A percentile compares a stretch with the other conserved stretches of the same genome.
Conservation (phyloP, 1,140 invertebrate genomes). For the Megalonaias nervosa region DNA sequence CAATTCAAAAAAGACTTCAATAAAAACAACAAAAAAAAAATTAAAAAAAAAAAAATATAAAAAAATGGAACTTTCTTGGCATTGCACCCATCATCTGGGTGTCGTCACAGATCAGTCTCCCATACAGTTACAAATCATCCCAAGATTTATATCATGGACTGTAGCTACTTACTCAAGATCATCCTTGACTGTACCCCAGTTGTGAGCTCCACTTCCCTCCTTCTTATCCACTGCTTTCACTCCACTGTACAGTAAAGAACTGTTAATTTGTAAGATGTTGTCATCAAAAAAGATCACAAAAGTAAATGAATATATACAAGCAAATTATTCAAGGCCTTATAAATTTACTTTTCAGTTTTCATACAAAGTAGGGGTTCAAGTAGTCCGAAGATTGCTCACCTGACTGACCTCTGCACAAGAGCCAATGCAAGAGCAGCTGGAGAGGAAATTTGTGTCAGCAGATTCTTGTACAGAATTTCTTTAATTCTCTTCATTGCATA, state of each 20-base stretch:
- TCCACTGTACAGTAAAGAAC: conserved; percentile 75
- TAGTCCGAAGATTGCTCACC: too few relatives aligned
- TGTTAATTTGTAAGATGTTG: neutral
- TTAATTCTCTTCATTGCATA: too few relatives aligned
- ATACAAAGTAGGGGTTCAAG: neutral
- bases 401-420: too few relatives aligned
- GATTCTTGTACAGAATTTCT: too few relatives aligned
- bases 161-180: conserved; percentile 73
- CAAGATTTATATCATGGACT: conserved; percentile 9
- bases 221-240: conserved; percentile 95
- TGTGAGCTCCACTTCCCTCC: conserved; percentile 93
- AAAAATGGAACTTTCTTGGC: neutral
- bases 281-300: neutral
- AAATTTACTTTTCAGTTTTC: neutral
- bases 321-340: neutral
- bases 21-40: too few relatives aligned
- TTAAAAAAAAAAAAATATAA: too few relatives aligned
- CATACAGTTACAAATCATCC: neutral
- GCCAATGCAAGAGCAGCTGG: too few relatives aligned
- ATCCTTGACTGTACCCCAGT: conserved; percentile 95
- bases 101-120: neutral
- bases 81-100: neutral
- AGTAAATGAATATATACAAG: neutral
- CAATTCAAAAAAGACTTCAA: neutral
- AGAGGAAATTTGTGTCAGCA: too few relatives aligned